A percentile compares a stretch with the other conserved stretches of the same genome.
Evolutionary conservation across 2,113 vertebrate species (phyloP).

Genomic region (Archilochus colubris): DNA sequence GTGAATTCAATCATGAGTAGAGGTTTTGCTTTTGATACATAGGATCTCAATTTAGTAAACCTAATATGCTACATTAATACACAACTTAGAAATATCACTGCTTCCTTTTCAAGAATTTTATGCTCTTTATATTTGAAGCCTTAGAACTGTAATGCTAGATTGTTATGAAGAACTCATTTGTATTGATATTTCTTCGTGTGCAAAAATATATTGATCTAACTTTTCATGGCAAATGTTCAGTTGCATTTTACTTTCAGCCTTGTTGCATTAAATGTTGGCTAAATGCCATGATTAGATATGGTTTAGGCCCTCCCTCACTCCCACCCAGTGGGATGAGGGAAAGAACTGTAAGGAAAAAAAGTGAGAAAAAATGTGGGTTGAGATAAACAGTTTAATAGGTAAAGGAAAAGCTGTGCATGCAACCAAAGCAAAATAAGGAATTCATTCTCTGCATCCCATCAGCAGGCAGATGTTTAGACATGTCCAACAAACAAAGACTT

Average conservation of each 20-base stretch:
- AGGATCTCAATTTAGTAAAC: not conserved
- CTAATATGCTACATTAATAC: not conserved
- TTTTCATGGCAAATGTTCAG: not conserved
- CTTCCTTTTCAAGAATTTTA: not conserved
- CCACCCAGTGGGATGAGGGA: not conserved
- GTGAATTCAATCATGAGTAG: not conserved
- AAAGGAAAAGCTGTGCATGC: accelerated
- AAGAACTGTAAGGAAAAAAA: not conserved
- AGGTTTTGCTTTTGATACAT: not conserved
- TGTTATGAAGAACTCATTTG: not conserved
- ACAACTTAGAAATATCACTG: not conserved
- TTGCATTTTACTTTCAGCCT: not conserved
- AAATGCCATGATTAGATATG: not conserved
- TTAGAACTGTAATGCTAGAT: not conserved
- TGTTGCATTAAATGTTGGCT: not conserved
- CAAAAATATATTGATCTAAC: not conserved
- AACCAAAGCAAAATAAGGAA: not conserved
- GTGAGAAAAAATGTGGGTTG: not conserved
- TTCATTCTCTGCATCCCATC: not conserved
- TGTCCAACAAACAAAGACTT: not conserved
- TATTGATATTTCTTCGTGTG: not conserved
- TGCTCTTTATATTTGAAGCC: not conserved
- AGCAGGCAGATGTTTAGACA: not conserved
- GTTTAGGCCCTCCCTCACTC: not conserved
- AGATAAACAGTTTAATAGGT: not conserved